Conservation (phyloP, 2,113 vertebrate genomes). For the Conger conger region DNA sequence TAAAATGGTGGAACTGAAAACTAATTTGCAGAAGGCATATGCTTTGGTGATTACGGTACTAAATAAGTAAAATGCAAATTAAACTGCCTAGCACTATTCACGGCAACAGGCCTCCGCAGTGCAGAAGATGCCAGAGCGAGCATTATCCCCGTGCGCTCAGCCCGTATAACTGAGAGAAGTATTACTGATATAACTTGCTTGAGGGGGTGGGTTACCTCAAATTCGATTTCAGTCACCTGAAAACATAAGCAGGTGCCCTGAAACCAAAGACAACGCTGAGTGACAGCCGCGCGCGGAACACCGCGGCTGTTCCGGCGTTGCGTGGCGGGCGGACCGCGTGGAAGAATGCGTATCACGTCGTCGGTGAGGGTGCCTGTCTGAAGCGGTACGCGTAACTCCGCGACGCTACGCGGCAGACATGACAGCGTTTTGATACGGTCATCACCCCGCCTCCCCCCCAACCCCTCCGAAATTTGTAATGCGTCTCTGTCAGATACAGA, state of each 20-base stretch:
- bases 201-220: neutral
- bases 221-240: neutral
- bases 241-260: neutral
- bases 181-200: neutral
- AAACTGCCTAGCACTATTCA: neutral
- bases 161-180: neutral
- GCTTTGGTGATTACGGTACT: neutral
- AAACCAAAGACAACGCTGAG: neutral
- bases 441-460: conserved; percentile 29
- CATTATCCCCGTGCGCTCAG: neutral
- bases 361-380: conserved; percentile 24
- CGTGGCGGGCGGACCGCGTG: conserved; percentile 19
- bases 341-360: conserved; percentile 31
- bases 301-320: neutral
- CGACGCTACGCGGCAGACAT: conserved; percentile 32
- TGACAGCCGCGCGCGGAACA: neutral
- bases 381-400: conserved; percentile 28
- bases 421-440: conserved; percentile 46
- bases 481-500: conserved; percentile 31
- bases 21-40: neutral
- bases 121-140: neutral
- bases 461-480: conserved; percentile 35
- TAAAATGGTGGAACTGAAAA: neutral
- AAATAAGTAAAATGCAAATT: neutral
- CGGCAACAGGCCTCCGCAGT: neutral